Evolutionary conservation across 1,140 invertebrate species (phyloP), one percentile per base, ranked within the genome.

Genomic region (Thalassaphorura encarpata): DNA sequence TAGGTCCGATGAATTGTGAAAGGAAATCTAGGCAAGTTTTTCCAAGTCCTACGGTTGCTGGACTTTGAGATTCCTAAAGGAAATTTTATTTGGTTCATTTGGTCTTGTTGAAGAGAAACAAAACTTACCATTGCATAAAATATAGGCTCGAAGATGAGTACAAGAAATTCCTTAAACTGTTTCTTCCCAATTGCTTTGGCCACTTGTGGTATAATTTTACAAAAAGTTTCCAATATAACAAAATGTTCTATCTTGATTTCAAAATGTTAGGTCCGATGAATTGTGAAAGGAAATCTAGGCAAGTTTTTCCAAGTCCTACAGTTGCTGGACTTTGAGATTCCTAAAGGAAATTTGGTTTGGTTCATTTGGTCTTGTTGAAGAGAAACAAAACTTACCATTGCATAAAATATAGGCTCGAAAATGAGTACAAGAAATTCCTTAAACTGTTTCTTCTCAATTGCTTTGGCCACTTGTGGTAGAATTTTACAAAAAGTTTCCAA

Each of bases 401-500:
- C 69, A 61, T 75, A 75, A 63, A 79, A 78, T 26, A 80, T 70
- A 11, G 70, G 56, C 62, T 79, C 77, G 54, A 79, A 68, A 62
- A 79, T 78, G 11, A 68, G 40, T 49, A 78, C 74, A 33, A 79
- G 61, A 60, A 73, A 66, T 51, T 67, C 58, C 63, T 80, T 80
- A 63, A 79, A 78, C 18, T 64, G 57, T 59, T 71, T 69, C 63
- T 78, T 78, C 5, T 76, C 76, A 41, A 79, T 51, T 3, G 71
- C 72, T 62, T 71, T 73, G 27, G 72, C 74, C 28, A 80, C 69
- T 28, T 68, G 65, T 28, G 77, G 76, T 8, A 80, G 62, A 64
- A 72, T 71, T 68, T 76, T 76, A 64, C 77, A 78, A 0, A 79
- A 57, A 3, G 76, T 76, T 66, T 79, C 77, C 41, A 77, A 64